Conservation (phyloP, 2,113 vertebrate species). For the Zapornia atra region DNA sequence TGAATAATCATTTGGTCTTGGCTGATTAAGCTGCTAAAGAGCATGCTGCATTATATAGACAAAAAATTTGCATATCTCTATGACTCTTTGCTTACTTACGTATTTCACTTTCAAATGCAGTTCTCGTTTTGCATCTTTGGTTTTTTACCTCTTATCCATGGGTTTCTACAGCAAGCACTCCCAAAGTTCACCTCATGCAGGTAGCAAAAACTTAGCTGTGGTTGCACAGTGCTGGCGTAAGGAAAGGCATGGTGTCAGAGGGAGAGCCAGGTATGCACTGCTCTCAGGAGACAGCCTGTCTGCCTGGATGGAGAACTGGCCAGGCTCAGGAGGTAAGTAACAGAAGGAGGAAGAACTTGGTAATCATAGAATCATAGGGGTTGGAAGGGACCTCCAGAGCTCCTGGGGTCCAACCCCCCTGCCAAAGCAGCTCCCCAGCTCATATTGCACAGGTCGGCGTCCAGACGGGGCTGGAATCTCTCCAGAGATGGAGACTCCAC, state of each 20-base stretch:
- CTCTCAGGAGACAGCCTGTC: constrained; percentile 18
- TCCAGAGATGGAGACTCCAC: too few relatives aligned
- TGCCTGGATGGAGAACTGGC: constrained; percentile 22
- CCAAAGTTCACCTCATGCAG: background rate
- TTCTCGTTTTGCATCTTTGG: background rate
- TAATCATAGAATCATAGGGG: too few relatives aligned
- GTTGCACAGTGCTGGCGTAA: background rate
- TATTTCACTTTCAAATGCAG: background rate
- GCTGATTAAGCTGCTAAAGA: background rate
- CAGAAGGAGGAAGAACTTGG: background rate
- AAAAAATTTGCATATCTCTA: background rate
- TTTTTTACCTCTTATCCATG: background rate
- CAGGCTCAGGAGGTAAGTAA: background rate
- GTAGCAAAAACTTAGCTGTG: background rate
- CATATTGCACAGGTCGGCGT: too few relatives aligned
- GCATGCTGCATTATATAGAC: background rate
- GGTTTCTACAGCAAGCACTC: background rate
- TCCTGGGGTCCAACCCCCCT: too few relatives aligned
- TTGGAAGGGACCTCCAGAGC: too few relatives aligned
- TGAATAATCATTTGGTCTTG: constrained; percentile 11
- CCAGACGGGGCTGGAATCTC: too few relatives aligned
- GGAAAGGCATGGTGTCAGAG: background rate
- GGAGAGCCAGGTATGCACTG: background rate
- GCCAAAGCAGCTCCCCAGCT: too few relatives aligned
- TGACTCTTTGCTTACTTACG: background rate